phyloP scores from a whole-genome alignment of 2,888 invertebrate genomes.

The Acrobasis consociella region DNA sequence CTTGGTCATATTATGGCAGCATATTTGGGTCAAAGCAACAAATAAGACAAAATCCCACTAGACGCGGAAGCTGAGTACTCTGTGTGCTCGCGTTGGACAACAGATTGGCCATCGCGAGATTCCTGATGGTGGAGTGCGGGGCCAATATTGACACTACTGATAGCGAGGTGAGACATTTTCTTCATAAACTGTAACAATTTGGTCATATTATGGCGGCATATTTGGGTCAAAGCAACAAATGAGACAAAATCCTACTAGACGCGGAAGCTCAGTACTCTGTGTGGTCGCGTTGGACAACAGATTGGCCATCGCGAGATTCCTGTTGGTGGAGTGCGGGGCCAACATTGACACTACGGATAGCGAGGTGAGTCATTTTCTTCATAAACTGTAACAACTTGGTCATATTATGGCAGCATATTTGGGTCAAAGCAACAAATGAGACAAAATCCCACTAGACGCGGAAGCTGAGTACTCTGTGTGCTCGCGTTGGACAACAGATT shows the following conservation, averaged over 20 bases:
- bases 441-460: constrained; percentile 83
- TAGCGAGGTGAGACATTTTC: constrained; percentile 67
- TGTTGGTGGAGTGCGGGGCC: constrained; percentile 90
- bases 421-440: too few species aligned
- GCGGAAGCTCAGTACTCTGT: constrained; percentile 96
- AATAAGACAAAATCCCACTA: constrained; percentile 17
- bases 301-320: constrained; percentile 90
- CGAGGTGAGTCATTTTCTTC: too few species aligned
- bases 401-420: too few species aligned
- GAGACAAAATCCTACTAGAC: constrained; percentile 69
- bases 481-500: constrained; percentile 93
- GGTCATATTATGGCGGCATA: too few species aligned
- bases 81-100: constrained; percentile 96
- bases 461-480: constrained; percentile 96
- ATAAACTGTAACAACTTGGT: too few species aligned
- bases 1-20: too few species aligned
- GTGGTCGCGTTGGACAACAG: constrained; percentile 95
- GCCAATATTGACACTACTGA: constrained; percentile 94
- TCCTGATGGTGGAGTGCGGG: constrained; percentile 88
- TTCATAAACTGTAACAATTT: too few species aligned
- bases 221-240: too few species aligned
- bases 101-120: constrained; percentile 91
- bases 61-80: constrained; percentile 96
- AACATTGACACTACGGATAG: constrained; percentile 87
- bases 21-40: too few species aligned